phyloP scores from a whole-genome alignment of 2,797 vertebrate genomes.

The Mastacembelus armatus region DNA sequence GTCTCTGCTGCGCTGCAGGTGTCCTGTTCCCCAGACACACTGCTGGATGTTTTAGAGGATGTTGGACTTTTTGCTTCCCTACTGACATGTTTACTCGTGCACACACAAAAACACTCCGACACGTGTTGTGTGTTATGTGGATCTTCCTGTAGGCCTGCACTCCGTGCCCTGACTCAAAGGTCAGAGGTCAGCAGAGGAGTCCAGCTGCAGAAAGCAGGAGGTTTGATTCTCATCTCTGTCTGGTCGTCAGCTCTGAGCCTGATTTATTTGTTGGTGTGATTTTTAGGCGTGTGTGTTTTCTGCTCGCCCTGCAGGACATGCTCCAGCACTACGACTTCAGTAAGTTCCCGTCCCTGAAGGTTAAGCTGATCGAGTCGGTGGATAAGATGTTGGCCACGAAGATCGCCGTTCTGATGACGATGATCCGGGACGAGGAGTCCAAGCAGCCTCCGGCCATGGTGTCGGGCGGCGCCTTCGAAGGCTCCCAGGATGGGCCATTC shows the following conservation, averaged over 20 bases:
- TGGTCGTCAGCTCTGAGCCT: too few relatives aligned
- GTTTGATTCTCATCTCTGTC: background rate
- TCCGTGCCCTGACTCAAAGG: slow-evolving; percentile 5
- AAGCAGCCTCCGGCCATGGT: slow-evolving; percentile 88
- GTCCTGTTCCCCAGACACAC: slow-evolving; percentile 10
- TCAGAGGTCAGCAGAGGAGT: slow-evolving; percentile 27
- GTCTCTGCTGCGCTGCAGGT: slow-evolving; percentile 16
- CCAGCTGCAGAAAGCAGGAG: slow-evolving; percentile 42
- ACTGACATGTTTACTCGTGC: slow-evolving; percentile 30
- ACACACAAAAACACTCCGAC: background rate
- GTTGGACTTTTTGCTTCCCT: slow-evolving; percentile 32
- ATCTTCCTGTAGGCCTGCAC: background rate
- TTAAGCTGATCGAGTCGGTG: slow-evolving; percentile 94
- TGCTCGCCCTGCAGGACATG: slow-evolving; percentile 86
- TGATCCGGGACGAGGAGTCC: slow-evolving; percentile 93
- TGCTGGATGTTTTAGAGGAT: slow-evolving; percentile 35
- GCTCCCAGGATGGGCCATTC: slow-evolving; percentile 93
- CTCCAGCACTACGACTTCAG: slow-evolving; percentile 95
- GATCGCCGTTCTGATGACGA: slow-evolving; percentile 91
- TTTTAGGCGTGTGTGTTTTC: background rate
- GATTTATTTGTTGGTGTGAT: too few relatives aligned
- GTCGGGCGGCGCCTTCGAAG: slow-evolving; percentile 93
- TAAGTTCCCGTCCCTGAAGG: slow-evolving; percentile 94
- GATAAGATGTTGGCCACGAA: slow-evolving; percentile 95
- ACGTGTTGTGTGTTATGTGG: background rate